phyloP scores from a whole-genome alignment of 2,113 vertebrate genomes.

The Pheucticus melanocephalus region DNA sequence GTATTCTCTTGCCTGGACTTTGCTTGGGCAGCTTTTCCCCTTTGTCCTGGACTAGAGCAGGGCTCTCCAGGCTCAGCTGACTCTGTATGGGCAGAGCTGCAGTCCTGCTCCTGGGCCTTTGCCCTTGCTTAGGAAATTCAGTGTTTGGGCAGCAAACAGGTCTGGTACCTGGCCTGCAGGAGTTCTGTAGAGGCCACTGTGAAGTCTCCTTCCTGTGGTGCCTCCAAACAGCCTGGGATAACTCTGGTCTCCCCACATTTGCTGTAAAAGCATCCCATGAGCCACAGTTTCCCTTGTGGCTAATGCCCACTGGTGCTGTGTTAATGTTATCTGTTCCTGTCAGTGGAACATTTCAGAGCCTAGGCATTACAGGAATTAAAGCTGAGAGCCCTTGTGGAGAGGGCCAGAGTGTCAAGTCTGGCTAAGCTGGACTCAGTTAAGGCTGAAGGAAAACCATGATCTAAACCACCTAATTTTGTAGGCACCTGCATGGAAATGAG shows the following conservation, averaged over 20 bases:
- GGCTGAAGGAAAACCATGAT: not conserved
- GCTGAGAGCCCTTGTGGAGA: not conserved
- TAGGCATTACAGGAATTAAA: not conserved
- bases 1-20: not conserved
- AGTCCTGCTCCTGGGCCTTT: not conserved
- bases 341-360: not conserved
- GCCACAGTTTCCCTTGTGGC: not conserved
- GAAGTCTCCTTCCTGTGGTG: not conserved
- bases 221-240: not conserved
- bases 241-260: not conserved
- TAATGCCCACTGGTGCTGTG: not conserved
- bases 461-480: not conserved
- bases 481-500: not conserved
- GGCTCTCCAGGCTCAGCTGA: not conserved
- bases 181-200: not conserved
- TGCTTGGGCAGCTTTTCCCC: not conserved
- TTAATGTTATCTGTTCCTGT: not conserved
- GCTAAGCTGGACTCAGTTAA: not conserved
- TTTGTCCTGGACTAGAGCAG: not conserved
- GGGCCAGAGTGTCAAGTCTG: not conserved
- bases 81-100: not conserved
- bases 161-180: not conserved
- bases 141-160: not conserved
- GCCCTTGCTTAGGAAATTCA: not conserved
- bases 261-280: not conserved